Evolutionary conservation across 1,140 invertebrate genomes (phyloP), one percentile per base, ranked within the genome.

Genomic region (Octopus sinensis): DNA sequence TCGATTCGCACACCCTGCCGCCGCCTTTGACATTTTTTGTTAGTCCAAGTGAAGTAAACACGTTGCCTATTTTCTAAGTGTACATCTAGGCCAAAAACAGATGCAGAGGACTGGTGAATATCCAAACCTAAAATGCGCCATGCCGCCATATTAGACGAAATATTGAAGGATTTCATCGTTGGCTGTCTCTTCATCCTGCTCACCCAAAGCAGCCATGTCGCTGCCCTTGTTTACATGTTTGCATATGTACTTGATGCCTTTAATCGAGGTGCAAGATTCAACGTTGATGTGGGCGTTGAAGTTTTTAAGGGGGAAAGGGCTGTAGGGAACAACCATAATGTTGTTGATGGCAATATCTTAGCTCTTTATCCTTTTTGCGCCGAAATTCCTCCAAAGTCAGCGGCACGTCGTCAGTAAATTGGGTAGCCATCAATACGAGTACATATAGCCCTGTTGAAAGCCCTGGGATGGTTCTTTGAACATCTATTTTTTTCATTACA

Each of bases 231-330:
- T 12, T 68, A 68, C 62, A 12, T 68, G 3, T 68, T 68, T 68
- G 62, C 10, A 68, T 13, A 68, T 3, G 62, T 68, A 68, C 62
- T 68, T 68, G 62, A 68, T 68, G 10, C 12, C 10, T n/a, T 68
- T 68, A 13, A 68, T n/a, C n/a, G 62, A 68, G n/a, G 10, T 68
- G 62, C 62, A 68, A 68, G n/a, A 68, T n/a, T 68, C 62, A 68
- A 68, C 62, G n/a, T 68, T 68, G 10, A 68, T 68, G n/a, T 68
- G 62, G n/a, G 62, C 62, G 1, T 68, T 12, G n/a, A 68, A 68
- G 3, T 1, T 68, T n/a, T 68, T 68, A 13, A n/a, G 1, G 62
- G 3, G 3, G 62, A 68, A n/a, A 13, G 62, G 62, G 62, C 10
- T 13, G n/a, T 68, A 68, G 1, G 62, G n/a, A 68, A 68, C 62